Conservation (phyloP, 2,113 vertebrate species). For the Oryzias javanicus region DNA sequence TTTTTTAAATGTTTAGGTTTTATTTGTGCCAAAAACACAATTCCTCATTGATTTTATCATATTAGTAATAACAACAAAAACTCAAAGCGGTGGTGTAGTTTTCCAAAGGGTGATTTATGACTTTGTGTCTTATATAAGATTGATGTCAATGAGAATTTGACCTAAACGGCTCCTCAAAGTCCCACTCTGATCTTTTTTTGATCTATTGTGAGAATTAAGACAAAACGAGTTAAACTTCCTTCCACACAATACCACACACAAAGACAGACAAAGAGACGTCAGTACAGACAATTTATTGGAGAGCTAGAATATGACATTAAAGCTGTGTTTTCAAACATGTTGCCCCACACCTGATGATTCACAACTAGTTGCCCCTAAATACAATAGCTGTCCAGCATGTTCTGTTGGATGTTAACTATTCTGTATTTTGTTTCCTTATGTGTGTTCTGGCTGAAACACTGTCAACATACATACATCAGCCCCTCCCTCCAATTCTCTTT, state of each 20-base stretch:
- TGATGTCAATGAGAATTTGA: too few species aligned
- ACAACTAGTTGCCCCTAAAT: slow-evolving; percentile 24
- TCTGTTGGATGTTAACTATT: slow-evolving; percentile 1
- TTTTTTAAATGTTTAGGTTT: too few species aligned
- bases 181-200: too few species aligned
- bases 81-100: too few species aligned
- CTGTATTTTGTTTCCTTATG: not conserved
- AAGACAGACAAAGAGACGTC: not conserved
- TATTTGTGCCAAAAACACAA: too few species aligned
- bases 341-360: slow-evolving; percentile 2
- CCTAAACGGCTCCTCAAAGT: too few species aligned
- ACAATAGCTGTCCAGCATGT: not conserved
- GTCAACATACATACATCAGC: not conserved
- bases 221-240: too few species aligned
- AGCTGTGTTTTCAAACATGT: slow-evolving; percentile 19
- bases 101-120: too few species aligned
- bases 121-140: too few species aligned
- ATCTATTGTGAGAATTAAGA: too few species aligned
- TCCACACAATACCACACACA: slow-evolving; percentile 4
- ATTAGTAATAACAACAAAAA: too few species aligned
- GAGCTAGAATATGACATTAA: slow-evolving; percentile 11
- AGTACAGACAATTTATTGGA: slow-evolving; percentile 28
- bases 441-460: not conserved
- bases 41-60: too few species aligned
- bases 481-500: not conserved